A percentile compares a stretch with the other conserved stretches of the same genome.
Conservation (phyloP, 2,113 vertebrate genomes). For the Zosterops japonicus region DNA sequence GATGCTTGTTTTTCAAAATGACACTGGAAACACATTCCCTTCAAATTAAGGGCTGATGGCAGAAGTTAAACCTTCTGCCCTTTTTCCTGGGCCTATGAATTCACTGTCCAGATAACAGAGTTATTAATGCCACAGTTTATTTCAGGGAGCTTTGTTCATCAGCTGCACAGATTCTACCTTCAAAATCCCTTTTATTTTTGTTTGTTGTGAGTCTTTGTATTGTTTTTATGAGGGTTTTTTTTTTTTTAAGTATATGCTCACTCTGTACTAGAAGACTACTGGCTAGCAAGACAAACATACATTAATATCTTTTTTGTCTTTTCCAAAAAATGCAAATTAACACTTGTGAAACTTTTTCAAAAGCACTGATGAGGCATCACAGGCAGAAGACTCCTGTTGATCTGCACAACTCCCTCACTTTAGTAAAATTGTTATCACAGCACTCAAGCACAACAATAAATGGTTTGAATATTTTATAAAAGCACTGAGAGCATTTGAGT, state of each 20-base stretch:
- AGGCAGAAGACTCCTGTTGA: not conserved
- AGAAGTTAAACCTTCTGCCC: constrained; percentile 7
- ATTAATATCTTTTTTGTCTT: not conserved
- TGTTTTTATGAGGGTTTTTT: not conserved
- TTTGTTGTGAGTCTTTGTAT: not conserved
- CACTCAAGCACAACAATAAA: not conserved
- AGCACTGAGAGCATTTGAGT: not conserved
- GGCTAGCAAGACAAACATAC: not conserved
- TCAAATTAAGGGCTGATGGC: not conserved
- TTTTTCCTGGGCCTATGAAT: not conserved
- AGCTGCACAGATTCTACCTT: not conserved
- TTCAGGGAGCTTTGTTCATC: not conserved
- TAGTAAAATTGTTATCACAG: not conserved
- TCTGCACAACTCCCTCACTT: not conserved
- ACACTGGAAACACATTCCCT: constrained; percentile 44
- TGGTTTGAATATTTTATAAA: not conserved
- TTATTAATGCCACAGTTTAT: not conserved
- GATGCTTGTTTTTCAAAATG: constrained; percentile 65
- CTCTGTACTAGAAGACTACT: not conserved
- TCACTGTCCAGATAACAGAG: not conserved
- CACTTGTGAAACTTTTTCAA: not conserved
- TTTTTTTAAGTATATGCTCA: not conserved
- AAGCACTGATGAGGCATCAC: not conserved
- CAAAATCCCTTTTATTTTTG: not conserved
- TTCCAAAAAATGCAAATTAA: not conserved